Evolutionary conservation across 1,140 invertebrate genomes (phyloP).

Genomic region (Macrosteles quadrilineatus): DNA sequence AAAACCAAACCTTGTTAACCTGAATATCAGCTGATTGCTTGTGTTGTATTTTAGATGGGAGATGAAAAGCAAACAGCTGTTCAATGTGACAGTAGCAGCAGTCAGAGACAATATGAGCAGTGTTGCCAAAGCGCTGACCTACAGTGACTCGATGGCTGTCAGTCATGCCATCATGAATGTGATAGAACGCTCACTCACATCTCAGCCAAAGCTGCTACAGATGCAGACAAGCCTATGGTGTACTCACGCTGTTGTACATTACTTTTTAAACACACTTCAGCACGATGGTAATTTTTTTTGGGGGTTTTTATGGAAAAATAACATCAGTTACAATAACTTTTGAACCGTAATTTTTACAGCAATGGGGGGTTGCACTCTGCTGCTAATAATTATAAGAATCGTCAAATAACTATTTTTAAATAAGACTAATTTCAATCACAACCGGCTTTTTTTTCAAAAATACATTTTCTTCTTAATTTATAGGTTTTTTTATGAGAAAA

Average conservation of each 20-base stretch:
- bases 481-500: too few species aligned
- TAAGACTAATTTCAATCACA: too few species aligned
- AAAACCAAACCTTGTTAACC: too few species aligned
- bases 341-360: too few species aligned
- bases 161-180: slow-evolving; percentile 3
- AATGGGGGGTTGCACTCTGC: too few species aligned
- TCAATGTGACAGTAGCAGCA: not conserved
- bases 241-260: slow-evolving; percentile 14
- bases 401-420: too few species aligned
- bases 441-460: too few species aligned
- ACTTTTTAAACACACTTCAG: slow-evolving; percentile 8
- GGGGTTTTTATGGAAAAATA: too few species aligned
- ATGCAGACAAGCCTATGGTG: slow-evolving; percentile 11
- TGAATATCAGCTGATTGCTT: too few species aligned
- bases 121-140: slow-evolving; percentile 13
- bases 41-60: slow-evolving; percentile 42
- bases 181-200: not conserved
- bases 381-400: too few species aligned
- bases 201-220: not conserved
- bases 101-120: slow-evolving; percentile 20
- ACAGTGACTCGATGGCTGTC: not conserved
- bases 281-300: slow-evolving; percentile 12
- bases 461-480: too few species aligned
- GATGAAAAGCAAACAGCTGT: slow-evolving; percentile 30
- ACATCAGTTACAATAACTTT: too few species aligned